Base-by-base conservation (phyloP, 2,888 invertebrate species). In the Steromphala cineraria region DNA sequence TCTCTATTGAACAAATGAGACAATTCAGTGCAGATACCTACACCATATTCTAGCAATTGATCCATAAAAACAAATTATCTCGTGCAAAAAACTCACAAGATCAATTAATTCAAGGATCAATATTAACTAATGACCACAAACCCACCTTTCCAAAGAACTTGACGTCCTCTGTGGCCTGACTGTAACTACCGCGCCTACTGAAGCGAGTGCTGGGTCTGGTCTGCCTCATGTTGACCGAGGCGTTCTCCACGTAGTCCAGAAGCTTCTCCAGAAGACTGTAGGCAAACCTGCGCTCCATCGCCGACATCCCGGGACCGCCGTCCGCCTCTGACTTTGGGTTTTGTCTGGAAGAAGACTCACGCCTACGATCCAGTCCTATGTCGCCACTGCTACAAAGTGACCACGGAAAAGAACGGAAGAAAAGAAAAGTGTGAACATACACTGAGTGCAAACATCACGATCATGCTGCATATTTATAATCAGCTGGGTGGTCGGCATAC, bases 81-180 rank as follows among this genome's bases (percentile, higher is more conserved):
- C 7, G 36, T 36, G 2, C 2, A 4, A 36, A 36, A 36, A 36
- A 36, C 36, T 7, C 7, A 36, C 7, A 4, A 4, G 36, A 36
- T 7, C 36, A 36, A 36, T 4, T 7, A 36, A 36, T 4, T 36
- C 36, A 4, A 36, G 36, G 36, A 36, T n/a, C n/a, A n/a, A n/a
- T n/a, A n/a, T n/a, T n/a, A n/a, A n/a, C n/a, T n/a, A n/a, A n/a
- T n/a, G n/a, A n/a, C n/a, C 4, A 3, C 36, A 5, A 28, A 19
- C 21, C 75, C 55, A 96, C 99, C 95, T 99, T 99, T 24, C 98
- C 98, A 94, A 99, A 99, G 95, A 99, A 99, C 93, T 99, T 99
- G 85, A 99, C 99, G 94, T 99, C 99, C 79, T 98, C 95, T 0
- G 98, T 97, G 40, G 98, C 97, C 0, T 97, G 91, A 77, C 89